Evolutionary conservation across 2,888 invertebrate genomes (phyloP).

Genomic region (Xanthia icteritia): DNA sequence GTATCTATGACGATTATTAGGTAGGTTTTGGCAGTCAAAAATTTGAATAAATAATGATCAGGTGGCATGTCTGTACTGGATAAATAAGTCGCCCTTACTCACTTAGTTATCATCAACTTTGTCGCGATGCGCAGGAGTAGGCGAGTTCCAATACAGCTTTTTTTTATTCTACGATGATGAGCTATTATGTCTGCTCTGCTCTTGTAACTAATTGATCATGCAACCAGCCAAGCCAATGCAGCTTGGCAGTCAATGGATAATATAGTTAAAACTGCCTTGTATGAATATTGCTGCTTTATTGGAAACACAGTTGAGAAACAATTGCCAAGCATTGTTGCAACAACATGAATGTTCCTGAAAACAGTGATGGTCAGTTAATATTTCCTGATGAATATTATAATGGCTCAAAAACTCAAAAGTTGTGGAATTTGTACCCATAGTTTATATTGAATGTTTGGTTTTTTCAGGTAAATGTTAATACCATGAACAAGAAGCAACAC

Average conservation of each 20-base stretch:
- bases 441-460: neutral
- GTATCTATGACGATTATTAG: no score
- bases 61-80: no score
- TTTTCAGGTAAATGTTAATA: constrained; percentile 22
- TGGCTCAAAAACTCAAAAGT: no score
- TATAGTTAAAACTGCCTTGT: neutral
- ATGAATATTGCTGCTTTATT: neutral
- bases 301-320: neutral
- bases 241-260: neutral
- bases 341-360: neutral
- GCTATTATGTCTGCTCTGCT: neutral
- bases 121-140: no score
- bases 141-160: no score
- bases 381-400: neutral
- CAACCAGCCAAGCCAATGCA: neutral
- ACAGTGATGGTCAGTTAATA: neutral
- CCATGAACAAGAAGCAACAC: constrained; percentile 3
- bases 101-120: no score
- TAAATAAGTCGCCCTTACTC: no score
- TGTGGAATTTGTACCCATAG: no score
- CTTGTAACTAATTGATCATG: neutral
- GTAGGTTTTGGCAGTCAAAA: no score
- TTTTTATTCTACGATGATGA: no score
- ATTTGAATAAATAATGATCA: no score
- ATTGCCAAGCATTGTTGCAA: neutral